Evolutionary conservation across 2,113 vertebrate genomes (phyloP).

Genomic region (Rhinoderma darwinii): DNA sequence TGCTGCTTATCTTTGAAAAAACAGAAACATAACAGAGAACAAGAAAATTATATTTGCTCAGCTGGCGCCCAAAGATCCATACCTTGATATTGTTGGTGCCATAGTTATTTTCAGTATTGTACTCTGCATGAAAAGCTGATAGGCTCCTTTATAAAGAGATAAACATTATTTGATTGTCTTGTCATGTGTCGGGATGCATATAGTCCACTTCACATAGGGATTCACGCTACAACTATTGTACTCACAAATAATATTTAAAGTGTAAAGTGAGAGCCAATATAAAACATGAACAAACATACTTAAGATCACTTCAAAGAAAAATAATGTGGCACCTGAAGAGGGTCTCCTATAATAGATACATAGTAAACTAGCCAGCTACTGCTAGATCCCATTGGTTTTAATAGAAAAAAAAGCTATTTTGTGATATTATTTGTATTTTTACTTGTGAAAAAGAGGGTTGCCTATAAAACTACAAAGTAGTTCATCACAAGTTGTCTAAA

Average conservation of each 20-base stretch:
- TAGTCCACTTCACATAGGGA: neutral
- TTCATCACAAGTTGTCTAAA: too few species aligned
- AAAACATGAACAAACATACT: neutral
- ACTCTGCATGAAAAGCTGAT: neutral
- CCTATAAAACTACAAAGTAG: too few species aligned
- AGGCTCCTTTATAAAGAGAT: neutral
- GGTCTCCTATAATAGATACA: too few species aligned
- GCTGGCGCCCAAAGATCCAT: neutral
- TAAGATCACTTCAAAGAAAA: neutral
- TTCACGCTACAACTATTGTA: neutral
- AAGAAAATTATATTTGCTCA: neutral
- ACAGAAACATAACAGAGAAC: neutral
- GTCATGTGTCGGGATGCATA: neutral
- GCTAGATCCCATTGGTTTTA: too few species aligned
- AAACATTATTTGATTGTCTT: neutral
- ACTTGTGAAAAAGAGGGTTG: too few species aligned
- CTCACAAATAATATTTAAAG: neutral
- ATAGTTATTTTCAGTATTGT: neutral
- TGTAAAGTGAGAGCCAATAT: neutral
- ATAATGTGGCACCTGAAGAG: too few species aligned
- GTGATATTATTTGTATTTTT: too few species aligned
- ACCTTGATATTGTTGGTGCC: neutral
- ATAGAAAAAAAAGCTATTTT: too few species aligned
- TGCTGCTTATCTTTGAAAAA: neutral
- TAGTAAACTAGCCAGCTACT: too few species aligned